A percentile compares a stretch with the other conserved stretches of the same genome.
These are phyloP conservation scores for Corythornis madagascariensis DNA, from an alignment of 2,113 vertebrate species.

Conservation along the genomic window DNA sequence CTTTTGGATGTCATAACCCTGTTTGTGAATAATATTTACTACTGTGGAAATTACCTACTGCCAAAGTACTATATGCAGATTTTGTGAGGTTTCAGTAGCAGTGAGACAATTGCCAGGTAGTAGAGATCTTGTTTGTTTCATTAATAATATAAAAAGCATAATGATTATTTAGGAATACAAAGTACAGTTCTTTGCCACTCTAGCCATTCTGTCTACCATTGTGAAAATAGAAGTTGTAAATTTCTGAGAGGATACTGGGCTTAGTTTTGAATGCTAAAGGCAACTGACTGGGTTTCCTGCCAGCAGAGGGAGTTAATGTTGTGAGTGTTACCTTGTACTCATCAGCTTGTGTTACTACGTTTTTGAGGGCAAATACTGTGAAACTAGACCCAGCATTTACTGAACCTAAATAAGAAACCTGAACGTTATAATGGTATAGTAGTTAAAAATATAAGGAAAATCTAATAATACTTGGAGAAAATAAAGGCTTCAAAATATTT, in stretches of 20 bases:
- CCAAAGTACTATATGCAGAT: background rate
- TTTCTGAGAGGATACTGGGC: background rate
- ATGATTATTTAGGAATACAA: background rate
- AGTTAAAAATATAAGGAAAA: background rate
- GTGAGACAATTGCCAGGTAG: background rate
- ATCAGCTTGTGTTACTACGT: background rate
- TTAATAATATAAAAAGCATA: background rate
- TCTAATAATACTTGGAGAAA: background rate
- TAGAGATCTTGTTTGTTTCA: background rate
- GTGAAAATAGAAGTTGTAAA: background rate
- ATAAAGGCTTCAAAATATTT: background rate
- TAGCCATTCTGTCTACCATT: background rate
- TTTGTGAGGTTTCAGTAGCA: background rate
- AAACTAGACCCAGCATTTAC: background rate
- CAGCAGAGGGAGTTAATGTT: slow-evolving; percentile 48
- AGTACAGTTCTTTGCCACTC: background rate
- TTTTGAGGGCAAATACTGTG: background rate
- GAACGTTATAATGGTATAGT: background rate
- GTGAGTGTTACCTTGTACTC: background rate
- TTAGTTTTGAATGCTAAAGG: background rate
- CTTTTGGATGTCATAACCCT: background rate
- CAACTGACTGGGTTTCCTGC: background rate
- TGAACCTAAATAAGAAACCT: background rate
- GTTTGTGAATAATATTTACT: background rate
- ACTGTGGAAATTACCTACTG: background rate